Evolutionary conservation across 2,888 invertebrate genomes (phyloP), one percentile per base, ranked within the genome.

Genomic region (Nymphalis urticae): DNA sequence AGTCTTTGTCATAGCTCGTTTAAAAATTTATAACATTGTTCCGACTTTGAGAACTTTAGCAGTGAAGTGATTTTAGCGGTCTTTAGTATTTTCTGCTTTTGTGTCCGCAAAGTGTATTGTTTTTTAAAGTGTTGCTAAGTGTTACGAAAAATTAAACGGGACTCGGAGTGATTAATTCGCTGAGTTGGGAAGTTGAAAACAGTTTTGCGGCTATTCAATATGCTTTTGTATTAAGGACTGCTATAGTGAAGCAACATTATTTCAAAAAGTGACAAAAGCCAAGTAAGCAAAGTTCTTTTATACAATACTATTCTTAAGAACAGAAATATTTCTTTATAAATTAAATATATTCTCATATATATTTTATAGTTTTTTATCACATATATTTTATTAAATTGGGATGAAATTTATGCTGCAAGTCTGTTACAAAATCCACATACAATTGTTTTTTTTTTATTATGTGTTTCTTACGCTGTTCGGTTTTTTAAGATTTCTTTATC

Each of bases 121-220:
- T 77, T 77, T 72, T 77, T 73, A 56, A 73, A 77, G 80, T 82
- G 80, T 76, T 79, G 74, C 75, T 71, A 75, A 79, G 84, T 82
- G 82, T 75, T 77, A 75, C 76, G 75, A 72, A 70, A 73, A 75
- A 77, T 74, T 74, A 68, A 76, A 74, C 72, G 71, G 70, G 69
- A 66, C 73, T 66, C 68, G 68, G 64, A 73, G 74, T 74, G 73
- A 73, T 75, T 75, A 73, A 77, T 75, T 76, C 73, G 69, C 70
- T 71, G 77, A 82, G 75, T 77, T 74, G 67, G 51, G 48, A 72
- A 64, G 74, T 79, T 76, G 75, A 75, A 73, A 73, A 76, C 61
- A 58, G 48, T 63, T 65, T 73, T 69, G 56, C 54, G 60, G 54
- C 58, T 58, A 54, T 62, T 54, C 50, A 50, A 58, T 58, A 58